Evolutionary conservation across 2,888 invertebrate genomes (phyloP).

Genomic region (Drosophila pegasa): DNA sequence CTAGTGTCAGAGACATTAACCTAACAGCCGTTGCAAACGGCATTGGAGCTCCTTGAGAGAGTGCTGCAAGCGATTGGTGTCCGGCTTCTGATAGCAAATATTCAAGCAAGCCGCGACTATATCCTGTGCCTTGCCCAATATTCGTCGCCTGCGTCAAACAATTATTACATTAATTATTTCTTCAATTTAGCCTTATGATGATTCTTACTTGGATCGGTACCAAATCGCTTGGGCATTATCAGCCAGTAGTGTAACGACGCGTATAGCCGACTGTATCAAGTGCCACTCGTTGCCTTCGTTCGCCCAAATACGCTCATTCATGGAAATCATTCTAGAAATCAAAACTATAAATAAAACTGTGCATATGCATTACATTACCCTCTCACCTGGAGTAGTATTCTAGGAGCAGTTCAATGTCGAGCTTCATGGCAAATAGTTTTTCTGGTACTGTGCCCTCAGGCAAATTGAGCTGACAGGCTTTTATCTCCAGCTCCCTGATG

Average conservation of each 20-base stretch:
- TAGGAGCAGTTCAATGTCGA: slow-evolving; percentile 91
- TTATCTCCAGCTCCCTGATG: slow-evolving; percentile 91
- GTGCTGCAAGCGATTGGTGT: slow-evolving; percentile 87
- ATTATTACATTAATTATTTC: neutral
- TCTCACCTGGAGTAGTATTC: slow-evolving; percentile 90
- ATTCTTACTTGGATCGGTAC: slow-evolving; percentile 82
- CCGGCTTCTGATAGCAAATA: slow-evolving; percentile 91
- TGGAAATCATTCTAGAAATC: slow-evolving; percentile 88
- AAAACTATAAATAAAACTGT: neutral
- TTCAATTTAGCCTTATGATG: neutral
- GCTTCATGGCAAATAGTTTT: slow-evolving; percentile 90
- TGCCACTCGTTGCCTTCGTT: slow-evolving; percentile 94
- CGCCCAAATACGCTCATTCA: slow-evolving; percentile 94
- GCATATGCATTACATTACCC: neutral
- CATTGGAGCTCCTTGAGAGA: slow-evolving; percentile 85
- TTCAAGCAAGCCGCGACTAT: slow-evolving; percentile 91
- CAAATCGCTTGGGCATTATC: slow-evolving; percentile 87
- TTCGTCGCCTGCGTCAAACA: slow-evolving; percentile 86
- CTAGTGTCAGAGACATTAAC: slow-evolving; percentile 39
- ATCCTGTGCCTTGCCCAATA: slow-evolving; percentile 90
- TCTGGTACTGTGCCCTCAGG: slow-evolving; percentile 91
- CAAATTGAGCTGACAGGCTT: slow-evolving; percentile 90
- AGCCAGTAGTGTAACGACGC: slow-evolving; percentile 89
- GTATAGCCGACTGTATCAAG: slow-evolving; percentile 91
- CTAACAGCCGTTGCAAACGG: slow-evolving; percentile 78